A percentile compares a stretch with the other conserved stretches of the same genome.
Evolutionary conservation across 2,797 vertebrate species (phyloP).

Genomic region (Calcarius lapponicus): DNA sequence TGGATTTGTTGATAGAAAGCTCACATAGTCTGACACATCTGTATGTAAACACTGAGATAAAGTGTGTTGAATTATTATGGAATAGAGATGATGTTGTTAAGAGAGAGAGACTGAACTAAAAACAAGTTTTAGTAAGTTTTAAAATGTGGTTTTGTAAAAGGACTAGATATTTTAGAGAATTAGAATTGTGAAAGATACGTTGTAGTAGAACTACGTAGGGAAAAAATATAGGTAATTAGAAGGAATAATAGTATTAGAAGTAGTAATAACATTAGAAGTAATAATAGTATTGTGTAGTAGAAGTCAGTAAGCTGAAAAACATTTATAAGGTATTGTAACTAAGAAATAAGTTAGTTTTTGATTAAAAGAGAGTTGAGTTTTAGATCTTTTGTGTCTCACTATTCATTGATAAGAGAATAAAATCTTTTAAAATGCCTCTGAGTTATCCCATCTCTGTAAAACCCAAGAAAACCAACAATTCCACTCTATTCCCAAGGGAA

Average conservation of each 20-base stretch:
- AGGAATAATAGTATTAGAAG: neutral
- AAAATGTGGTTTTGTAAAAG: neutral
- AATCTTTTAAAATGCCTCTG: neutral
- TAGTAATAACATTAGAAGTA: neutral
- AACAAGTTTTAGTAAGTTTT: neutral
- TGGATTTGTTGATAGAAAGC: neutral
- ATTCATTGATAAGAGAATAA: neutral
- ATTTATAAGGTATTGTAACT: neutral
- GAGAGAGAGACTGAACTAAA: neutral
- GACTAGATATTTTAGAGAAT: neutral
- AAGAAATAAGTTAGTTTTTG: neutral
- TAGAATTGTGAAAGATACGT: neutral
- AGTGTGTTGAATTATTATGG: neutral
- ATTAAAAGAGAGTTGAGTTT: neutral
- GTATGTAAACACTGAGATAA: neutral
- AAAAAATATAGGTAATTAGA: neutral
- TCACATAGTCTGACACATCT: neutral
- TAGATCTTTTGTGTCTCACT: neutral
- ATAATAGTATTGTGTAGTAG: neutral
- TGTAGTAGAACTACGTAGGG: neutral
- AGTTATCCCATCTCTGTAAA: neutral
- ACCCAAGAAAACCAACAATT: neutral
- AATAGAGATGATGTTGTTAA: neutral
- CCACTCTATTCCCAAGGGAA: neutral
- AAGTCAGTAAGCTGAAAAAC: neutral